Conservation (phyloP, 2,113 vertebrate species). For the Cygnus atratus region DNA sequence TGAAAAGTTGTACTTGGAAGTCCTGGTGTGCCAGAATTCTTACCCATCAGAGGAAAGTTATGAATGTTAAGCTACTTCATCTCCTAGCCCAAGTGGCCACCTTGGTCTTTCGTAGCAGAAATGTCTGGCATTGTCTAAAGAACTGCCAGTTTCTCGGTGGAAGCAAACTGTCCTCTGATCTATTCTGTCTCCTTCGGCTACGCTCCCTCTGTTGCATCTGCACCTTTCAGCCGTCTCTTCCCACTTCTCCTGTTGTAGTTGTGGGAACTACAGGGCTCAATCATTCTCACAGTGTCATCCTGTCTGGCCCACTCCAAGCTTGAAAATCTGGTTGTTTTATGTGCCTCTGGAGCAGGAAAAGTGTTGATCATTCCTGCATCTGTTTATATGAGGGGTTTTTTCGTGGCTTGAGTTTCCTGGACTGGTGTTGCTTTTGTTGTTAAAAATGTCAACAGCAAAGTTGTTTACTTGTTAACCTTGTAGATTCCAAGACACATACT, state of each 20-base stretch:
- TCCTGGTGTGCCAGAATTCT: neutral
- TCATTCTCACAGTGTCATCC: slow-evolving; percentile 72
- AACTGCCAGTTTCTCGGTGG: neutral
- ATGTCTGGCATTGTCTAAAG: neutral
- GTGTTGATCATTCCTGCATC: slow-evolving; percentile 67
- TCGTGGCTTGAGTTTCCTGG: slow-evolving; percentile 40
- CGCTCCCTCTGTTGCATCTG: neutral
- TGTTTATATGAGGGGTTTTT: slow-evolving; percentile 39
- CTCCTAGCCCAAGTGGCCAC: neutral
- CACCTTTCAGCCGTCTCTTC: slow-evolving; percentile 25
- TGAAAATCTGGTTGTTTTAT: slow-evolving; percentile 63
- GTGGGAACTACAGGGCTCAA: slow-evolving; percentile 50
- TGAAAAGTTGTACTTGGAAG: neutral
- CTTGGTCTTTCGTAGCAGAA: neutral
- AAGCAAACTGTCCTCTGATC: neutral
- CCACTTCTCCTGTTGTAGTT: neutral
- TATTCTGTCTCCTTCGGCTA: neutral
- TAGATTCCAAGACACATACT: neutral
- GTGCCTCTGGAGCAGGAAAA: slow-evolving; percentile 67
- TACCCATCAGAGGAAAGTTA: neutral
- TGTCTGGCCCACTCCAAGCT: slow-evolving; percentile 43
- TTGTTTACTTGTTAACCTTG: slow-evolving; percentile 64
- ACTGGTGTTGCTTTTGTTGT: slow-evolving; percentile 66
- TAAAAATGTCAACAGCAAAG: slow-evolving; percentile 59
- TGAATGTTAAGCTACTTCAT: neutral